Evolutionary conservation across 2,113 vertebrate species (phyloP).

Genomic region (Hippocampus barbouri): DNA sequence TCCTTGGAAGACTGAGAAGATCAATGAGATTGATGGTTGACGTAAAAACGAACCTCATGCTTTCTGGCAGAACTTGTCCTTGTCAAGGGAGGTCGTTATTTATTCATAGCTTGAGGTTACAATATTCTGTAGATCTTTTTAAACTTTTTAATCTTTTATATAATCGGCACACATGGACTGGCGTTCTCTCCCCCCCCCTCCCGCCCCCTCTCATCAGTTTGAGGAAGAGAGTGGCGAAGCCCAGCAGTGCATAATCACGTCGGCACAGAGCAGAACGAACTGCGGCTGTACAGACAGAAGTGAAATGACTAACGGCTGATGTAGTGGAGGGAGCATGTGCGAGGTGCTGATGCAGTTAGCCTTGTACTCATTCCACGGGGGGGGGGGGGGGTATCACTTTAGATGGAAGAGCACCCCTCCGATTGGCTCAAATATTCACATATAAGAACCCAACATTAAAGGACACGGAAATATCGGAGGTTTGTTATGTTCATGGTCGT

Average conservation of each 20-base stretch:
- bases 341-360: conserved; percentile 30
- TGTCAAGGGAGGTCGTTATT: background rate
- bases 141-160: background rate
- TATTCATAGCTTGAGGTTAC: background rate
- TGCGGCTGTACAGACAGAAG: conserved; percentile 36
- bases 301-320: conserved; percentile 43
- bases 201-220: background rate
- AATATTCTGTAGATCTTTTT: conserved; percentile 11
- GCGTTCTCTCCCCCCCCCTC: background rate
- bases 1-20: background rate
- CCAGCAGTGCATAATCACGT: conserved; percentile 50
- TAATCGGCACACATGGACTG: background rate
- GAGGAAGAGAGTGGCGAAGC: conserved; percentile 16
- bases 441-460: background rate
- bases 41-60: background rate
- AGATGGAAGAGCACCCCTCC: conserved; percentile 15
- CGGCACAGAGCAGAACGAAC: conserved; percentile 28
- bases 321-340: conserved; percentile 39
- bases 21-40: background rate
- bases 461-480: background rate
- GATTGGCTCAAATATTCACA: conserved; percentile 18
- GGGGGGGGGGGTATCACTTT: background rate
- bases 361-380: conserved; percentile 9
- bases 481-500: background rate
- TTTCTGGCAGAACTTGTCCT: background rate